phyloP scores from a whole-genome alignment of 1,140 invertebrate species.

The Stegodyphus dumicola region DNA sequence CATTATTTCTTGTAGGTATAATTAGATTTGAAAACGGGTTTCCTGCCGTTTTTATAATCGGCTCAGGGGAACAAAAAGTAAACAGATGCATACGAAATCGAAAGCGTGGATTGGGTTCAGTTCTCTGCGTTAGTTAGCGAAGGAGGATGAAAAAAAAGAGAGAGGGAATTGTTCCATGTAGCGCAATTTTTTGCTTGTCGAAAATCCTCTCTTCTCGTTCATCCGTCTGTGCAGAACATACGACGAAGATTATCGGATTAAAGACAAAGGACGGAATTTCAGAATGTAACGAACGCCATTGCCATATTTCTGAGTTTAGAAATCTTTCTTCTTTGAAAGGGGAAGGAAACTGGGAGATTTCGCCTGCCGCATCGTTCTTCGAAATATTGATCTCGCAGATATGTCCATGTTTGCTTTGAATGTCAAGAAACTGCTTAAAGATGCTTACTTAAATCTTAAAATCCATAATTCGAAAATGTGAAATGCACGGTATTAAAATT shows the following conservation, averaged over 20 bases:
- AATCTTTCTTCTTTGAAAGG: neutral
- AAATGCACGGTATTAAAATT: no score
- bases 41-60: conserved; percentile 37
- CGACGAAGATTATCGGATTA: conserved; percentile 43
- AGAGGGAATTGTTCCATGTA: neutral
- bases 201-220: neutral
- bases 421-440: no score
- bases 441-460: no score
- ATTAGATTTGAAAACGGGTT: conserved; percentile 34
- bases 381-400: no score
- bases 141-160: neutral
- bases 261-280: conserved; percentile 23
- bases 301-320: neutral
- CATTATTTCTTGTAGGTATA: conserved; percentile 39
- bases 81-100: neutral
- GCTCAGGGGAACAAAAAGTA: neutral
- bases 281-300: neutral
- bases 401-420: no score
- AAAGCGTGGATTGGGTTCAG: neutral
- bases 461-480: no score
- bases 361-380: no score
- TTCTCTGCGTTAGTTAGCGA: neutral
- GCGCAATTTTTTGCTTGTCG: neutral
- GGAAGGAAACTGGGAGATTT: neutral
- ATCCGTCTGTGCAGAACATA: neutral